Evolutionary conservation across 2,888 invertebrate species (phyloP).

Genomic region (Amorpha juglandis): DNA sequence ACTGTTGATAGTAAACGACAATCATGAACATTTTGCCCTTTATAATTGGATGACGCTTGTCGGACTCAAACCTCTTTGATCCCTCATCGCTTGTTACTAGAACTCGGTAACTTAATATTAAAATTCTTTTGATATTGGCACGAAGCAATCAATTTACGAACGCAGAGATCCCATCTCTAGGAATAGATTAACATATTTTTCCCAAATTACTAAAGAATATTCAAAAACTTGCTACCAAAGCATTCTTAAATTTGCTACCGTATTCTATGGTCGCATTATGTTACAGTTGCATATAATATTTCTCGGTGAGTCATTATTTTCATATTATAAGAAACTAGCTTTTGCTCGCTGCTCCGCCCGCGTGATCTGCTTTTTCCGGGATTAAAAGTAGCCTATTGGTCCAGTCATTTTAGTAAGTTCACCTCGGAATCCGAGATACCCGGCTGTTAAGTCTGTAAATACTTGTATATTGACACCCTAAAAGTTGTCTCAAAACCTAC

Average conservation of each 20-base stretch:
- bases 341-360: too few relatives aligned
- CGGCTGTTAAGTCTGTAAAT: too few relatives aligned
- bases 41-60: background rate
- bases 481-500: too few relatives aligned
- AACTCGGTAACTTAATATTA: constrained; percentile 58
- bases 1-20: too few relatives aligned
- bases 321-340: background rate
- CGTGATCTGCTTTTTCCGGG: too few relatives aligned
- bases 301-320: background rate
- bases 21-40: background rate
- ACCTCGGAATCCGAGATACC: too few relatives aligned
- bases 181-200: constrained; percentile 78
- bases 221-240: constrained; percentile 71
- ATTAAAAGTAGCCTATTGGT: too few relatives aligned
- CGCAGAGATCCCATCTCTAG: constrained; percentile 64
- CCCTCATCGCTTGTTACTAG: constrained; percentile 10
- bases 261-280: background rate
- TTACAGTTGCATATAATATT: background rate
- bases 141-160: constrained; percentile 76
- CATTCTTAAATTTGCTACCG: constrained; percentile 48
- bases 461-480: too few relatives aligned
- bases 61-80: constrained; percentile 4
- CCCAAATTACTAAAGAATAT: constrained; percentile 73
- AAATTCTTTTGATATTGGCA: constrained; percentile 71
- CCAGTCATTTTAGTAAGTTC: too few relatives aligned